Conservation (phyloP, 2,113 vertebrate species). For the Agapornis roseicollis region DNA sequence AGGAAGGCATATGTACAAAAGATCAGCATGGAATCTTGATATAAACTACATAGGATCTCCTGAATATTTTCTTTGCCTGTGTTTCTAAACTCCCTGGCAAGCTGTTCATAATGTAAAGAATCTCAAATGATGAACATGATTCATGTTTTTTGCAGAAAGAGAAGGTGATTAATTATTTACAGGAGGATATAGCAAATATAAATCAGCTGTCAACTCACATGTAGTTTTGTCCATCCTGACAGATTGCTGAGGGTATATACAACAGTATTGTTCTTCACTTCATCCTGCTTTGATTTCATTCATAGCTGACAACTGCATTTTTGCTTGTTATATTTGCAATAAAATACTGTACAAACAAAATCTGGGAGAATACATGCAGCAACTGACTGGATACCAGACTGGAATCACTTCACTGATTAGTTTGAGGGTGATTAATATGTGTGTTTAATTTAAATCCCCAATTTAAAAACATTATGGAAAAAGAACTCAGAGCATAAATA, state of each 20-base stretch:
- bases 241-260: not conserved
- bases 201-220: not conserved
- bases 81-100: not conserved
- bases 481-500: slow-evolving; percentile 2
- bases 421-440: not conserved
- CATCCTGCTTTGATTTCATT: not conserved
- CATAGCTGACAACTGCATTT: slow-evolving; percentile 17
- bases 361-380: not conserved
- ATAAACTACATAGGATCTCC: not conserved
- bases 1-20: not conserved
- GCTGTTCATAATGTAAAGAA: not conserved
- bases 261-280: not conserved
- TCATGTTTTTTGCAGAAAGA: not conserved
- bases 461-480: not conserved
- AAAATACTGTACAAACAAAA: slow-evolving; percentile 22
- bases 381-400: not conserved
- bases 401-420: not conserved
- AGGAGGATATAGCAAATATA: not conserved
- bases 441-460: not conserved
- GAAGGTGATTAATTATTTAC: not conserved
- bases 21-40: not conserved
- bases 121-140: not conserved
- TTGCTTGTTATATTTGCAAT: slow-evolving; percentile 12
- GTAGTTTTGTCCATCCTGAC: not conserved
- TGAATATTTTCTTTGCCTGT: not conserved